Evolutionary conservation across 2,888 invertebrate genomes (phyloP).

Genomic region (Caenorhabditis zanzibari): DNA sequence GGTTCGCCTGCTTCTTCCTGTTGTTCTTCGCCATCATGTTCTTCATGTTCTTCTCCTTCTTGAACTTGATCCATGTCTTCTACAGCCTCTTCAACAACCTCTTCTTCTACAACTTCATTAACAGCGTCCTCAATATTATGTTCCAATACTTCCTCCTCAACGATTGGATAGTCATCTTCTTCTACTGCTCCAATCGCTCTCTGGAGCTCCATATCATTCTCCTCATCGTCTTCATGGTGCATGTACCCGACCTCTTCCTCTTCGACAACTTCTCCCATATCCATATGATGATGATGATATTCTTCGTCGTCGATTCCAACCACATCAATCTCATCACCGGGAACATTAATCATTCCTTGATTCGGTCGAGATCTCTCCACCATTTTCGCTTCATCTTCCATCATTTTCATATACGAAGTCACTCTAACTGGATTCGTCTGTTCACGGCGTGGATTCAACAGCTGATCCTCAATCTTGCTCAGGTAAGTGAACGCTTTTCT

Average conservation of each 20-base stretch:
- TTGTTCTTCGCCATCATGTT: background rate
- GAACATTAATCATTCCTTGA: background rate
- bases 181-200: slow-evolving; percentile 24
- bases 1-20: slow-evolving; percentile 32
- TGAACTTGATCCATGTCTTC: background rate
- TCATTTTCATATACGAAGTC: slow-evolving; percentile 50
- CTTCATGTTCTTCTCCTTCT: background rate
- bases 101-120: slow-evolving; percentile 17
- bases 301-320: slow-evolving; percentile 59
- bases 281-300: slow-evolving; percentile 22
- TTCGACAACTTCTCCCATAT: slow-evolving; percentile 24
- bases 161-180: slow-evolving; percentile 17
- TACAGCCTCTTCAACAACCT: slow-evolving; percentile 11
- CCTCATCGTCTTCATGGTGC: background rate
- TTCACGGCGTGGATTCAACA: slow-evolving; percentile 42
- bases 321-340: slow-evolving; percentile 47
- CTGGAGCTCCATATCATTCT: slow-evolving; percentile 10
- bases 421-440: background rate
- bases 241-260: slow-evolving; percentile 46
- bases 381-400: slow-evolving; percentile 49
- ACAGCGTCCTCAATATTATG: slow-evolving; percentile 20
- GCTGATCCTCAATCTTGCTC: slow-evolving; percentile 31
- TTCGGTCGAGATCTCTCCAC: background rate
- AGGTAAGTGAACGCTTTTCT: slow-evolving; percentile 21
- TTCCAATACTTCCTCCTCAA: slow-evolving; percentile 18